Evolutionary conservation across 2,888 invertebrate species (phyloP).

Genomic region (Mesochorus sp.): DNA sequence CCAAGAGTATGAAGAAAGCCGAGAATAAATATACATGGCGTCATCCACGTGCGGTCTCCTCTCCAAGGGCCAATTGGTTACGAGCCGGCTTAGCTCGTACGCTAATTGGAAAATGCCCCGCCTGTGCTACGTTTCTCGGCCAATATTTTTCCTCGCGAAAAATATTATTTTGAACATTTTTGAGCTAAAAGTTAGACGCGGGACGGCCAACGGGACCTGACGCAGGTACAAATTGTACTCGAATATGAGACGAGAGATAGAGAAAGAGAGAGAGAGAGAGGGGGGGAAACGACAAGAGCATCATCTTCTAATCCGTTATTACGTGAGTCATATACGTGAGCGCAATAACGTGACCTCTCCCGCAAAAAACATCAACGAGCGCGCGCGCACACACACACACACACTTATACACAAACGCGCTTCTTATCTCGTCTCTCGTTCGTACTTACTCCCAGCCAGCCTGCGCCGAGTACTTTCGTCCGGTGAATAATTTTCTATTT

Average conservation of each 20-base stretch:
- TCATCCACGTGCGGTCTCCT: background rate
- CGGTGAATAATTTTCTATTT: slow-evolving; percentile 76
- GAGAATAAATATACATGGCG: background rate
- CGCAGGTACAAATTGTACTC: background rate
- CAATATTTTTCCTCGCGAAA: background rate
- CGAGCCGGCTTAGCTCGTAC: background rate
- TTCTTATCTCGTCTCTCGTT: background rate
- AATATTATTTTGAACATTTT: background rate
- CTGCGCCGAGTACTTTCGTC: slow-evolving; percentile 76
- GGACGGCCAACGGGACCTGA: slow-evolving; percentile 3
- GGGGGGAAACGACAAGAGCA: background rate
- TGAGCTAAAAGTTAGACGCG: slow-evolving; percentile 1
- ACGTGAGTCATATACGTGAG: slow-evolving; percentile 24
- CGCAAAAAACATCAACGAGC: too few relatives aligned
- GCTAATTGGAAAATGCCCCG: slow-evolving; percentile 8
- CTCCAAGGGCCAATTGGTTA: background rate
- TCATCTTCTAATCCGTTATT: slow-evolving; percentile 10
- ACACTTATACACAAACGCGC: background rate
- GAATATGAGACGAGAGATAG: background rate
- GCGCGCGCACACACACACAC: too few relatives aligned
- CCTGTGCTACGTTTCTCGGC: background rate
- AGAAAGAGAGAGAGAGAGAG: slow-evolving; percentile 24
- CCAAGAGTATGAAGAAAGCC: background rate
- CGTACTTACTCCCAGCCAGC: slow-evolving; percentile 72
- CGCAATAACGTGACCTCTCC: slow-evolving; percentile 15